Percentiles rank a stretch among this genome's conserved stretches.
Evolutionary conservation across 2,797 vertebrate genomes (phyloP).

Genomic region (Liasis olivaceus): DNA sequence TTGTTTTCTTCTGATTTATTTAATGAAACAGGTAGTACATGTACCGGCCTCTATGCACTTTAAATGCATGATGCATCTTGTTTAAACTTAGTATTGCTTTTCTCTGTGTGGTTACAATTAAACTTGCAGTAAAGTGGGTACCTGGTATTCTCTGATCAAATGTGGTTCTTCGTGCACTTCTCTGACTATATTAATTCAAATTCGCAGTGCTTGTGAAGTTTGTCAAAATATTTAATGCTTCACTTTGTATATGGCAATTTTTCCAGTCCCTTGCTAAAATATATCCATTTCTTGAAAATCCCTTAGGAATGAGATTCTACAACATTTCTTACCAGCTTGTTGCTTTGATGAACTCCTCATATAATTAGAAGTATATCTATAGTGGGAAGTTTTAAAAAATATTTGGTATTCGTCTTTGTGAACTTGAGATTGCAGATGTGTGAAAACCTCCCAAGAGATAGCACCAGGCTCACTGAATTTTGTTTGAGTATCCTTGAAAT

Average conservation of each 20-base stretch:
- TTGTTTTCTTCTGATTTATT: not conserved
- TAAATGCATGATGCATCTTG: not conserved
- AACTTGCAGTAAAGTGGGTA: not conserved
- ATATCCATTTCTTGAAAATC: not conserved
- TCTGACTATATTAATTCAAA: constrained; percentile 2
- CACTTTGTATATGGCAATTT: not conserved
- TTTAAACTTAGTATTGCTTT: not conserved
- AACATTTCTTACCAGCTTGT: not conserved
- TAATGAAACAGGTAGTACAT: not conserved
- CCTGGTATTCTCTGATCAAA: not conserved
- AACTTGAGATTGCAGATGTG: not conserved
- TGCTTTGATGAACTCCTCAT: constrained; percentile 7
- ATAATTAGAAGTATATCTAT: not conserved
- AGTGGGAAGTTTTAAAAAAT: not conserved
- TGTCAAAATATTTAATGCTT: constrained; percentile 16
- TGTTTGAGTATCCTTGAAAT: not conserved
- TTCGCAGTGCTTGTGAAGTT: constrained; percentile 4
- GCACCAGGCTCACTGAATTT: not conserved
- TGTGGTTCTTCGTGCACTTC: not conserved
- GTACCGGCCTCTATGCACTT: not conserved
- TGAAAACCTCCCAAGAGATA: not conserved
- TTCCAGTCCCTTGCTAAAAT: not conserved
- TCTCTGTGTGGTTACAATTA: not conserved
- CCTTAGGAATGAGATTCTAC: not conserved
- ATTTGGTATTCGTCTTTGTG: not conserved